A percentile compares a stretch with the other conserved stretches of the same genome.
Evolutionary conservation across 2,113 vertebrate species (phyloP).

Genomic region (Clarias gariepinus): DNA sequence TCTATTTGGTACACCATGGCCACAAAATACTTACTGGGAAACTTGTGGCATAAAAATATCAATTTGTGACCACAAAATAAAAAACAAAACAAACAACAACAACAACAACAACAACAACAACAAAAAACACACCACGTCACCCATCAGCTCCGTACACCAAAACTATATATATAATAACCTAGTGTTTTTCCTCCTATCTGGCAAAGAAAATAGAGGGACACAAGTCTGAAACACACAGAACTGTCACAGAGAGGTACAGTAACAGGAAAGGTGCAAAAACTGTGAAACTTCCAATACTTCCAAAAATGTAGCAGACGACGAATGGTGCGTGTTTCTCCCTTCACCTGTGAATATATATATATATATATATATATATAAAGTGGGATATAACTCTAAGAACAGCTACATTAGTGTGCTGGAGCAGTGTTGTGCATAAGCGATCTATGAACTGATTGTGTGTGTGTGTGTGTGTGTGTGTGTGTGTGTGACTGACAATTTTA

Average conservation of each 20-base stretch:
- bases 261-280: conserved; percentile 53
- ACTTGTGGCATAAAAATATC: not conserved
- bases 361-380: conserved; percentile 1
- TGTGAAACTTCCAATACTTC: not conserved
- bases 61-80: not conserved
- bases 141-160: not conserved
- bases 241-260: not conserved
- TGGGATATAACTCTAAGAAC: conserved; percentile 15
- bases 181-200: not conserved
- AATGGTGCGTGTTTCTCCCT: not conserved
- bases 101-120: not conserved
- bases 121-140: not conserved
- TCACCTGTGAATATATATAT: conserved; percentile 22
- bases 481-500: conserved; percentile 53
- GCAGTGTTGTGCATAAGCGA: conserved; percentile 13
- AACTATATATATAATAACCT: not conserved
- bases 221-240: not conserved
- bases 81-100: not conserved
- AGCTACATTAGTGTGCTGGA: conserved; percentile 5
- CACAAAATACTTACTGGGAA: not conserved
- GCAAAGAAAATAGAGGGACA: not conserved
- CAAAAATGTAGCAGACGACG: not conserved
- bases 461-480: conserved; percentile 11
- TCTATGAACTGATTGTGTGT: conserved; percentile 21
- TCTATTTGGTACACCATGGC: not conserved